Evolutionary conservation across 2,797 vertebrate genomes (phyloP), one percentile per base, ranked within the genome.

Genomic region (Halcyon leucocephala): DNA sequence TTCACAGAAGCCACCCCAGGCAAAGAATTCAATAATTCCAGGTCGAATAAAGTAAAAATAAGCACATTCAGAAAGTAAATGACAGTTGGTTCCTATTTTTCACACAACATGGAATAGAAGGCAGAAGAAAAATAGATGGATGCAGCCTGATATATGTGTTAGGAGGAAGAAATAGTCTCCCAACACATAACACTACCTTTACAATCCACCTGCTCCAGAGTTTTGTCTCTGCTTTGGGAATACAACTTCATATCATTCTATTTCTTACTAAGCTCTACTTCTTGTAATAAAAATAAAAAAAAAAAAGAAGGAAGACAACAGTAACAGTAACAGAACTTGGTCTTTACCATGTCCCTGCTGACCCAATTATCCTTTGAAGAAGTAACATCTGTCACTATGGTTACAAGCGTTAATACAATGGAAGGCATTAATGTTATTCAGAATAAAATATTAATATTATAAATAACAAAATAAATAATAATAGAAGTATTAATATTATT

Each of bases 241-340:
- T 64, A 60, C 10, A 76, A 44, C 41, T 76, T 85, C 19, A 42
- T 70, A 71, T 55, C 4, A 24, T 61, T 89, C 49, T 46, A 55
- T 69, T 94, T 74, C 78, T 85, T 88, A 66, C 48, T 82, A 89
- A 54, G 67, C 54, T 91, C 90, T 93, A 66, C 74, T 92, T 90
- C 71, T 77, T 62, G 26, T 70, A 88, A 91, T 69, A 83, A 35
- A 35, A 35, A 35, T 7, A 35, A 57, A 28, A 52, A 29, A 52
- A 10, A 28, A 49, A 48, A 90, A 58, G 37, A 29, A 4, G 26
- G 31, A 87, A 94, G 42, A 31, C 51, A 82, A 79, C 26, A 83
- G 37, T 72, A 95, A 92, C 81, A 83, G 46, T 72, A 95, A 92
- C 81, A 83, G 46, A 80, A 55, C 20, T 70, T 66, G 24, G n/a